Percentiles rank a stretch among this genome's conserved stretches.
Conservation (phyloP, 2,113 vertebrate genomes). For the Parotia lawesii region DNA sequence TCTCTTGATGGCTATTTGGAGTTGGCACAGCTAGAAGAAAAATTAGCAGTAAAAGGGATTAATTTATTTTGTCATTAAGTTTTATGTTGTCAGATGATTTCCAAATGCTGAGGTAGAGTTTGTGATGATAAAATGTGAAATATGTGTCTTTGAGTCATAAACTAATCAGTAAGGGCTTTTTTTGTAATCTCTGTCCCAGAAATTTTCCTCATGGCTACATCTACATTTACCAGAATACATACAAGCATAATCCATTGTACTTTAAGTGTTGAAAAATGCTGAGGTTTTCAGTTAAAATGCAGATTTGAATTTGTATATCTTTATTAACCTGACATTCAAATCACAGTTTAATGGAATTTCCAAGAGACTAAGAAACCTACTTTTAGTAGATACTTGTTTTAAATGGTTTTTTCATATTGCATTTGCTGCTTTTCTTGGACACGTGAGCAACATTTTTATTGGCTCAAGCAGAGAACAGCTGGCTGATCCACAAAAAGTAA, state of each 20-base stretch:
- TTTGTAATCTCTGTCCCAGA: not conserved
- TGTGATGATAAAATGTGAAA: not conserved
- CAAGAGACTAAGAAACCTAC: not conserved
- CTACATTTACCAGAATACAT: not conserved
- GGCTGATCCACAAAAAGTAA: not conserved
- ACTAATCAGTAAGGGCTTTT: not conserved
- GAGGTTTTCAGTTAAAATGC: not conserved
- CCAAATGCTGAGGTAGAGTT: not conserved
- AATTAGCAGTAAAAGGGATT: slow-evolving; percentile 9
- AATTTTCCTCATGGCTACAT: not conserved
- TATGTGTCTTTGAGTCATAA: not conserved
- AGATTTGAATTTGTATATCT: not conserved
- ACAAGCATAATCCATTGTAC: not conserved
- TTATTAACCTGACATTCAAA: not conserved
- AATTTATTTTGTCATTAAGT: slow-evolving; percentile 24
- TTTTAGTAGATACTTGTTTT: not conserved
- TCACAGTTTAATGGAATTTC: not conserved
- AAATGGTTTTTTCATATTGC: not conserved
- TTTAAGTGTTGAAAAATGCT: not conserved
- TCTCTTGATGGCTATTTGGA: not conserved
- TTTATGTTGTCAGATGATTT: slow-evolving; percentile 14
- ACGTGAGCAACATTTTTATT: not conserved
- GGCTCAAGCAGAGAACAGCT: not conserved
- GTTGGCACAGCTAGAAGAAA: not conserved
- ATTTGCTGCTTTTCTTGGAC: not conserved